Evolutionary conservation across 2,797 vertebrate species (phyloP), one percentile per base, ranked within the genome.

Genomic region (Meriones psammophilus): DNA sequence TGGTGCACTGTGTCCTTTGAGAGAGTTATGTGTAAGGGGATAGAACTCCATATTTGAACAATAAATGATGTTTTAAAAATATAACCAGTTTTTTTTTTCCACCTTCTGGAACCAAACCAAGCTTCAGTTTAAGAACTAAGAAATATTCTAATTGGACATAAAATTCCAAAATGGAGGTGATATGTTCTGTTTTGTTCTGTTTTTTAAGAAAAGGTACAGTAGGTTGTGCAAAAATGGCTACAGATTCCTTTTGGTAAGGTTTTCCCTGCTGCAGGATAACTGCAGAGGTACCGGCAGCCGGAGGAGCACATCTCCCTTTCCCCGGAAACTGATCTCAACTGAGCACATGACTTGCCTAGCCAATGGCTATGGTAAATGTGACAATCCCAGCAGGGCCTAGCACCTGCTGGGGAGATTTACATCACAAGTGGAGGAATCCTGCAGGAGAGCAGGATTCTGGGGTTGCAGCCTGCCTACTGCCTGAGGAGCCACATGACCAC

Each of bases 81-180:
- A 42, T 71, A 73, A 54, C n/a, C 26, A n/a, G 71, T 90, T 18
- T 18, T 3, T 18, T 18, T 30, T 8, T 42, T 7, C 42, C 14
- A 71, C 7, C 36, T 68, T 26, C 8, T 66, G 28, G 30, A 68
- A 80, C 4, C 12, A 93, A 92, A 68, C 1, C 46, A 76, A 78
- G 17, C 30, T 91, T 84, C 79, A 87, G 30, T 56, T 88, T 88
- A 77, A 89, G 77, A 86, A 85, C 69, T 46, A 17, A 84, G 73
- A 74, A 92, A 84, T 9, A 42, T 10, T 73, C 42, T 60, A 76
- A 56, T 30, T 69, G 62, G 90, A 90, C 22, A 56, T 50, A 42
- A 85, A 92, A 87, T 22, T 92, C 92, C 36, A 90, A 88, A 80
- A 89, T 66, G 58, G 28, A 92, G 39, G 26, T 60, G 36, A 58